phyloP scores from a whole-genome alignment of 2,888 invertebrate species.

The Andrena haemorrhoa region DNA sequence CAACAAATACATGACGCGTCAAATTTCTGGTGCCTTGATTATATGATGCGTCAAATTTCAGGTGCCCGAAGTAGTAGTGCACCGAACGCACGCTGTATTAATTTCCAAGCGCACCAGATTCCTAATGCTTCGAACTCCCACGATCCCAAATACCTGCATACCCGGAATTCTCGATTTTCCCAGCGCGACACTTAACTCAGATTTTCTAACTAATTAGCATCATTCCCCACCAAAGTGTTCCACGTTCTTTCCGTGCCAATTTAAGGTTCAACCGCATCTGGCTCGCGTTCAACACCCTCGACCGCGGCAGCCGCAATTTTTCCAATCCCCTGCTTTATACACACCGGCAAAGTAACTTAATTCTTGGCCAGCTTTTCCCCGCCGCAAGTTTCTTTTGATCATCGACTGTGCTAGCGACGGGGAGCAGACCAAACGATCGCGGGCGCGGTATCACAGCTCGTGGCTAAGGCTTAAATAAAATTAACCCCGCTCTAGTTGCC shows the following conservation, averaged over 20 bases:
- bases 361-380: background rate
- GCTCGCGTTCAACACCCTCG: background rate
- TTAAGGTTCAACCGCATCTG: background rate
- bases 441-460: background rate
- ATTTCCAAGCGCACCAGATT: background rate
- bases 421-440: background rate
- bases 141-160: background rate
- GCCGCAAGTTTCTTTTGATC: slow-evolving; percentile 17
- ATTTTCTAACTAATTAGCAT: background rate
- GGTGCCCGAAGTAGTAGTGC: background rate
- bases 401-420: background rate
- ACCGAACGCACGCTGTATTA: background rate
- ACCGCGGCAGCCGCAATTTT: slow-evolving; percentile 4
- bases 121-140: background rate
- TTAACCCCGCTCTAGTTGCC: slow-evolving; percentile 15
- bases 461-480: slow-evolving; percentile 33
- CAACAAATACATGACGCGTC: background rate
- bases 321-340: slow-evolving; percentile 6
- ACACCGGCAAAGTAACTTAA: slow-evolving; percentile 16
- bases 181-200: background rate
- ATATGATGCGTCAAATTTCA: too few species aligned
- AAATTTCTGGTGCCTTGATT: background rate
- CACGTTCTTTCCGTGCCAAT: background rate
- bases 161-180: background rate
- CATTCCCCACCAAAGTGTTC: background rate